phyloP scores from a whole-genome alignment of 2,113 vertebrate genomes.

The Struthidea cinerea region DNA sequence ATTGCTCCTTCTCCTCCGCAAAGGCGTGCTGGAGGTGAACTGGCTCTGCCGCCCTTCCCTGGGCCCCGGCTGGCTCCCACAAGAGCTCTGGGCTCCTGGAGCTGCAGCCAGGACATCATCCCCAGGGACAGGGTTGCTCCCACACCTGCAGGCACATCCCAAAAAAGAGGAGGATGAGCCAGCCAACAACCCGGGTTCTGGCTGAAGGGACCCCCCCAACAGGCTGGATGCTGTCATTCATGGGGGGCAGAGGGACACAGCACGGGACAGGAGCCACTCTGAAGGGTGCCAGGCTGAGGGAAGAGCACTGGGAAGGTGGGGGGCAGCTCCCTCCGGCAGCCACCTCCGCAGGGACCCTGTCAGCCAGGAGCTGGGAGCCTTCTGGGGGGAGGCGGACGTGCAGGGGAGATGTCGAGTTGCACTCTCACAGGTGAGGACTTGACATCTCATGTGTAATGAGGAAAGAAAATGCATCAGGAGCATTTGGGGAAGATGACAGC shows the following conservation, averaged over 20 bases:
- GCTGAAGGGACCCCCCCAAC: not conserved
- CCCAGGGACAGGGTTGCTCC: not conserved
- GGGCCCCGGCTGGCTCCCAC: accelerated
- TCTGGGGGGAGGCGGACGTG: not conserved
- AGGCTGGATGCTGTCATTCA: accelerated
- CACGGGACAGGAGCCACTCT: accelerated
- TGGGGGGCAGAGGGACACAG: not conserved
- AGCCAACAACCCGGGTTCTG: accelerated
- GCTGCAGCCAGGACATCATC: not conserved
- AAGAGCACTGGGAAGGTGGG: not conserved
- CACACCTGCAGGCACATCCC: not conserved
- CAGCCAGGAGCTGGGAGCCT: not conserved
- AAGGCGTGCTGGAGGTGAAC: constrained; percentile 25
- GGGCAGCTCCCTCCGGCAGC: not conserved
- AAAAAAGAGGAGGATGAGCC: accelerated
- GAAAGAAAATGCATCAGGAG: constrained; percentile 64
- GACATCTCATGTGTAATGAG: constrained; percentile 51
- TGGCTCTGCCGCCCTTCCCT: not conserved
- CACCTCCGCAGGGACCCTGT: not conserved
- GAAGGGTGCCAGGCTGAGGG: not conserved
- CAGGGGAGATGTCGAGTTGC: not conserved
- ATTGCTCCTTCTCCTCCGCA: constrained; percentile 56
- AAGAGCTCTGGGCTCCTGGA: accelerated
- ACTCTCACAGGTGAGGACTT: constrained; percentile 29
- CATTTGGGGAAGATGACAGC: constrained; percentile 59